Evolutionary conservation across 2,113 vertebrate species (phyloP).

Genomic region (Thinocorus orbignyianus): DNA sequence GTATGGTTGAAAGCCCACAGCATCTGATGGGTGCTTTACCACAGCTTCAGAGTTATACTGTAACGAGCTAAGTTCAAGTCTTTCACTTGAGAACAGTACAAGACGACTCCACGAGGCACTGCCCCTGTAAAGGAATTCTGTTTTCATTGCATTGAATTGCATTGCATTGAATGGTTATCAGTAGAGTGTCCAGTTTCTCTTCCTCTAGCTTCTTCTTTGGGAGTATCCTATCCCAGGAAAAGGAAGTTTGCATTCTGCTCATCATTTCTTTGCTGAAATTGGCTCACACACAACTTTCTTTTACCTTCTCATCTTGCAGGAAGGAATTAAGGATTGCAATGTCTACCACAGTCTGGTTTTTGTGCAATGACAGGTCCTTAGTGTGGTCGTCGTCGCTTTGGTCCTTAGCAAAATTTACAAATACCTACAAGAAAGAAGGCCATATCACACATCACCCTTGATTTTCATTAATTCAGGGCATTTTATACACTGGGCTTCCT

Average conservation of each 20-base stretch:
- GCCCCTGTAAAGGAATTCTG: slow-evolving; percentile 80
- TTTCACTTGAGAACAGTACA: slow-evolving; percentile 77
- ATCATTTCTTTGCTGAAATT: slow-evolving; percentile 8
- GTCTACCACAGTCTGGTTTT: slow-evolving; percentile 83
- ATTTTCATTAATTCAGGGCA: neutral
- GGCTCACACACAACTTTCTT: slow-evolving; percentile 91
- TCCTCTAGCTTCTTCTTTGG: slow-evolving; percentile 55
- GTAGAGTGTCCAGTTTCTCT: slow-evolving; percentile 82
- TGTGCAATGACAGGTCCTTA: slow-evolving; percentile 89
- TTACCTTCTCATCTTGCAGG: slow-evolving; percentile 76
- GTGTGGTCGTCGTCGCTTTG: slow-evolving; percentile 96
- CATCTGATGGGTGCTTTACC: slow-evolving; percentile 68
- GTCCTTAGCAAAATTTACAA: slow-evolving; percentile 99
- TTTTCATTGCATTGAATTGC: slow-evolving; percentile 91
- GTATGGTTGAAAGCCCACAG: slow-evolving; percentile 67
- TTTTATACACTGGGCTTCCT: neutral
- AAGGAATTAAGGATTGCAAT: slow-evolving; percentile 78
- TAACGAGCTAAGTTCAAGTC: slow-evolving; percentile 87
- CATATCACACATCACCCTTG: neutral
- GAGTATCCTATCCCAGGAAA: slow-evolving; percentile 53
- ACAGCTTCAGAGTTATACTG: slow-evolving; percentile 77
- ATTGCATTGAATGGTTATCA: slow-evolving; percentile 91
- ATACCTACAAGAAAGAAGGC: slow-evolving; percentile 82
- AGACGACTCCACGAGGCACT: slow-evolving; percentile 78
- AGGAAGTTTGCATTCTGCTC: slow-evolving; percentile 42